Evolutionary conservation across 1,140 invertebrate genomes (phyloP), one percentile per base, ranked within the genome.

Genomic region (Episyrphus balteatus): DNA sequence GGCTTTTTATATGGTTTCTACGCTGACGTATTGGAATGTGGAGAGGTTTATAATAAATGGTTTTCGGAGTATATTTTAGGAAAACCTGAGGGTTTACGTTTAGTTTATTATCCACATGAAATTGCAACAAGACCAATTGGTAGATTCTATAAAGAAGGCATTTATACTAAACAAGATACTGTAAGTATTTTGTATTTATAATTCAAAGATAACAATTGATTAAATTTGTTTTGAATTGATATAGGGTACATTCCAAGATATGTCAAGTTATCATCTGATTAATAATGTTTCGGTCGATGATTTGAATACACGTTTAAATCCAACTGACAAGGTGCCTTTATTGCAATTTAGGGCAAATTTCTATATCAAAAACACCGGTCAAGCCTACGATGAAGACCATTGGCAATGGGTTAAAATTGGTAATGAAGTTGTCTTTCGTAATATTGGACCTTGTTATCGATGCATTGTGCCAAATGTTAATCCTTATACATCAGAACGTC

Each of bases 21-120:
- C 1, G 68, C 76, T 7, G 49, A 63, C 8, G 66, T 70, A 0
- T 65, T 75, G 17, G 76, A 77, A 50, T 78, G 75, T 48, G 76
- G 76, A 19, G 75, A 78, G 46, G 75, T 76, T 55, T 63, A 67
- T 13, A 74, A 75, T 1, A 58, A 61, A 14, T 79, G 76, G 76
- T 49, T 78, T 19, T 77, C 75, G 0, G 64, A 71, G 21, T 75
- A 72, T 51, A 58, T 79, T 43, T 56, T 72, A 13, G 69, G 71
- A 46, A 68, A 75, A 47, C 68, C 74, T 48, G 50, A 49, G 3
- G 76, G 74, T 18, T 57, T 77, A 9, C 58, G 75, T 47, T 53
- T 79, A 31, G 74, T 72, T 18, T 77, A 72, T 55, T 76, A 76
- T 54, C 69, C 71, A 18, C 48, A 70, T 48, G 58, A 74, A 47